These are phyloP conservation scores for Biston betularia DNA, from an alignment of 2,888 invertebrate species.

Conservation along the genomic window DNA sequence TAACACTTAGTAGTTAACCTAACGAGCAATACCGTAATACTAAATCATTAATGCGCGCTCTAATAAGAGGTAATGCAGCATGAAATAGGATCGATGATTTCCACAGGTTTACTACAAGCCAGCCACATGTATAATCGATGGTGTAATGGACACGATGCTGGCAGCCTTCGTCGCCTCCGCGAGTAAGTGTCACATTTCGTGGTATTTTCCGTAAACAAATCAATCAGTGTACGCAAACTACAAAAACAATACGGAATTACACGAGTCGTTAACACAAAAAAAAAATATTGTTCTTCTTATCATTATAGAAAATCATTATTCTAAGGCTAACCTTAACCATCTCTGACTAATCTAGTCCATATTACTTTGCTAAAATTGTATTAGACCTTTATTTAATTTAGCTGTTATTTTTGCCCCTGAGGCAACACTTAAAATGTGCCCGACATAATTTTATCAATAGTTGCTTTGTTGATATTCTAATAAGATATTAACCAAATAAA, in stretches of 20 bases:
- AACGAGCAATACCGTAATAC: background rate
- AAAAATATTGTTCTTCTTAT: no score
- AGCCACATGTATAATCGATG: constrained; percentile 81
- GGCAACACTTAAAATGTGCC: no score
- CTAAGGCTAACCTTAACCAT: no score
- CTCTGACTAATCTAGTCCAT: no score
- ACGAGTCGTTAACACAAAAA: no score
- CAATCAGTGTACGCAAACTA: background rate
- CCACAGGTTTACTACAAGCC: constrained; percentile 83
- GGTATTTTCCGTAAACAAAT: constrained; percentile 9
- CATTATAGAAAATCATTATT: no score
- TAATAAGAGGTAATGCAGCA: constrained; percentile 47
- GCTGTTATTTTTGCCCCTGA: no score
- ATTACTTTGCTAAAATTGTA: no score
- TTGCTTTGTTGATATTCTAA: no score
- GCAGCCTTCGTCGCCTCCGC: constrained; percentile 79
- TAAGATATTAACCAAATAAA: no score
- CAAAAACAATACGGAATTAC: background rate
- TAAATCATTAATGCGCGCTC: constrained; percentile 44
- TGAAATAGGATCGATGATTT: constrained; percentile 45
- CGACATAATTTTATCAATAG: no score
- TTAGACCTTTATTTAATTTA: no score
- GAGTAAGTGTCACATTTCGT: constrained; percentile 61
- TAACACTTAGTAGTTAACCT: background rate
- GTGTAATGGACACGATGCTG: constrained; percentile 80